phyloP scores from a whole-genome alignment of 1,140 invertebrate species.

The Zaprionus tsacasi region DNA sequence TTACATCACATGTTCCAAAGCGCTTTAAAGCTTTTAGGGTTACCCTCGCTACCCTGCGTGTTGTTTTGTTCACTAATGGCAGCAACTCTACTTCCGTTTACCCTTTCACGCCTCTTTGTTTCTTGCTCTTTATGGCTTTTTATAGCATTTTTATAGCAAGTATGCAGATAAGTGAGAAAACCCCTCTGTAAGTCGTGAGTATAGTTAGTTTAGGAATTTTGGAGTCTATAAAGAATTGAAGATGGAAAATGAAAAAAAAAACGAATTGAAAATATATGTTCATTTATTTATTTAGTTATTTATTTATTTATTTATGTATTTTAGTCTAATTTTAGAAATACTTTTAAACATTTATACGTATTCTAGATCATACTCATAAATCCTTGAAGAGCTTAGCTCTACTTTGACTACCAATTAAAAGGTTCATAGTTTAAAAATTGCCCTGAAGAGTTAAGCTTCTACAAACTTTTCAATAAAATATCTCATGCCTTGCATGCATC shows the following conservation, averaged over 20 bases:
- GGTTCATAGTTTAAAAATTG: background rate
- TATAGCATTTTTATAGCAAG: background rate
- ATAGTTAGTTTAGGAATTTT: too few species aligned
- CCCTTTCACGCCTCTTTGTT: background rate
- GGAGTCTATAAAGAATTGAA: background rate
- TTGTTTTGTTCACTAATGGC: background rate
- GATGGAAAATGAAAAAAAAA: too few species aligned
- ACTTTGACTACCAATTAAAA: background rate
- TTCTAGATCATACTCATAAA: background rate
- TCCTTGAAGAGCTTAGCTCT: background rate
- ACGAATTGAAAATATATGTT: too few species aligned
- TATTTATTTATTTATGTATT: too few species aligned
- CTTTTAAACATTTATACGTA: too few species aligned
- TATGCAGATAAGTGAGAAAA: background rate
- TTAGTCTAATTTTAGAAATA: too few species aligned
- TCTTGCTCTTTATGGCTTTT: background rate
- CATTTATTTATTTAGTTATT: too few species aligned
- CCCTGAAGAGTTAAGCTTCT: background rate
- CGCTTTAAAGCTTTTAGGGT: background rate
- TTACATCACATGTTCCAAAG: background rate
- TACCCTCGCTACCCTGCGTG: background rate
- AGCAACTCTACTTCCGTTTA: conserved; percentile 2
- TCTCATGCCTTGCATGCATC: background rate
- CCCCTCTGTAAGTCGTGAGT: background rate
- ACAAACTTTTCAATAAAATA: background rate